phyloP scores from a whole-genome alignment of 2,113 vertebrate species.

The zebrafish (Danio rerio) region GRCz12tu NC_133190.1:10204501-10205000 shows the following conservation, averaged over 20 bases:
- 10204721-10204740: constrained; percentile 78
- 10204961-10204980: no score
- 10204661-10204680: constrained; percentile 65
- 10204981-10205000: no score
- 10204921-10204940: no score
- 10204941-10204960: no score
- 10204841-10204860: constrained; percentile 42
- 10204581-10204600: neutral
- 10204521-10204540: constrained; percentile 1
- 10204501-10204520: neutral
- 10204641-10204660: constrained; percentile 61
- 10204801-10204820: constrained; percentile 68
- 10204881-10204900: no score
- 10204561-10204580: neutral
- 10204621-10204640: neutral
- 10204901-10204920: no score
- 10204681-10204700: constrained; percentile 65
- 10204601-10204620: neutral
- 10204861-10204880: no score
- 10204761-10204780: constrained; percentile 44
- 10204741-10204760: constrained; percentile 62
- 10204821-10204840: constrained; percentile 63
- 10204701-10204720: constrained; percentile 72
- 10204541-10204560: constrained; percentile 10
- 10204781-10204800: constrained; percentile 65